phyloP scores from a whole-genome alignment of 1,140 invertebrate species.

The Dufourea novaeangliae region DNA sequence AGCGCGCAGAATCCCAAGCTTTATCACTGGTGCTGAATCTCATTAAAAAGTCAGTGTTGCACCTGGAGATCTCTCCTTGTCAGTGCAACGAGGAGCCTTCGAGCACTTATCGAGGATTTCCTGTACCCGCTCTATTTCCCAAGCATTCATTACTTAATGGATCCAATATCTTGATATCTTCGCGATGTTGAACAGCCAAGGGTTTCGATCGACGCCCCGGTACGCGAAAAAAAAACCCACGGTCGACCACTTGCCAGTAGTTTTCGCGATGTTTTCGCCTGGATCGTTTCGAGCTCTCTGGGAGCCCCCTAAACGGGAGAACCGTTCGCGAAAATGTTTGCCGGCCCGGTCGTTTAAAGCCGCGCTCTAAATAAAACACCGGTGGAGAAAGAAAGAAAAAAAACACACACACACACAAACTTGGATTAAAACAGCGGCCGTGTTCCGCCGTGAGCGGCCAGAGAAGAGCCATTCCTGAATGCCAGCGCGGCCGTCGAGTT shows the following conservation, averaged over 20 bases:
- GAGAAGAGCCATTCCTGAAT: constrained; percentile 17
- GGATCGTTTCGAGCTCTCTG: constrained; percentile 25
- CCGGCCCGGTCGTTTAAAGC: constrained; percentile 44
- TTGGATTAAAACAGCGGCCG: constrained; percentile 41
- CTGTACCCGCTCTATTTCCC: too few species aligned
- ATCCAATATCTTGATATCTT: too few species aligned
- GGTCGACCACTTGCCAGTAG: neutral
- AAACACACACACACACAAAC: neutral
- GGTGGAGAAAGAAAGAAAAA: neutral
- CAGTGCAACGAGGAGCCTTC: too few species aligned
- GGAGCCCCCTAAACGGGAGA: constrained; percentile 34
- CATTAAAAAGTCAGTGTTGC: too few species aligned
- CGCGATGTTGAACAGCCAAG: too few species aligned
- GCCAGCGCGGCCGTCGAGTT: constrained; percentile 8
- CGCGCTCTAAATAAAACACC: constrained; percentile 49
- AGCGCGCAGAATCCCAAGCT: too few species aligned
- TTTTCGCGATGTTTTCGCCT: neutral
- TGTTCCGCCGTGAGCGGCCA: constrained; percentile 2
- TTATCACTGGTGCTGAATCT: too few species aligned
- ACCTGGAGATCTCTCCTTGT: too few species aligned
- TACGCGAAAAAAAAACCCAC: neutral
- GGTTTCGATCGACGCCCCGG: constrained; percentile 14
- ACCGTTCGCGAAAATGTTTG: constrained; percentile 45
- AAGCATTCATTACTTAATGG: too few species aligned
- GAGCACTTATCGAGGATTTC: too few species aligned